Evolutionary conservation across 1,140 invertebrate species (phyloP).

Genomic region (Euglossa dilemma): DNA sequence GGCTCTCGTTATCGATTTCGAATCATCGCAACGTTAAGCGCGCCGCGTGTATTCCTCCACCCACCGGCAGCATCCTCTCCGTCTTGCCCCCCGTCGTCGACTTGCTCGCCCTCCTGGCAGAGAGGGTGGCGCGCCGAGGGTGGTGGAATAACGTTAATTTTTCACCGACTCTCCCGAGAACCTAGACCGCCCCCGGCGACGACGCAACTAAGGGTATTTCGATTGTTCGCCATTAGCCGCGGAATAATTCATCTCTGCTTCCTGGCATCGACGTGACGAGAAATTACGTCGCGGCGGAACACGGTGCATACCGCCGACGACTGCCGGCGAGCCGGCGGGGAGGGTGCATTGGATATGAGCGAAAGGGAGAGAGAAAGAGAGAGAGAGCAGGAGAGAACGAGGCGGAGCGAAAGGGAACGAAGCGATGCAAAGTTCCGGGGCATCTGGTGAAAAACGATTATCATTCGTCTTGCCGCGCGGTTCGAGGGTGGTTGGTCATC

Average conservation of each 20-base stretch:
- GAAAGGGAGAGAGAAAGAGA: not conserved
- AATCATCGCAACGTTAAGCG: conserved; percentile 72
- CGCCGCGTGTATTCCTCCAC: conserved; percentile 25
- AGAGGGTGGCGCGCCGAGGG: not conserved
- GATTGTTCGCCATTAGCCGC: conserved; percentile 67
- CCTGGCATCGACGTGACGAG: conserved; percentile 65
- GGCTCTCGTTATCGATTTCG: conserved; percentile 73
- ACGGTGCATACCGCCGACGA: conserved; percentile 3
- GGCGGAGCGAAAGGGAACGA: not conserved
- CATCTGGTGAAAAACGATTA: conserved; percentile 36
- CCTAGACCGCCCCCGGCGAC: conserved; percentile 13
- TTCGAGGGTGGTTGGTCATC: conserved; percentile 33
- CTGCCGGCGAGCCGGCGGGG: not conserved
- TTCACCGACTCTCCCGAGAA: conserved; percentile 58
- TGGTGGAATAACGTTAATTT: conserved; percentile 73
- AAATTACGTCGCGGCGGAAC: conserved; percentile 55
- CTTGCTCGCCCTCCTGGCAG: not conserved
- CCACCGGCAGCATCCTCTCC: not conserved
- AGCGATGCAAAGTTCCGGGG: conserved; percentile 25
- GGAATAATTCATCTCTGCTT: conserved; percentile 71
- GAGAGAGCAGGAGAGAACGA: too few species aligned
- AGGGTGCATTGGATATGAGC: conserved; percentile 11
- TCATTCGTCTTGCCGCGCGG: conserved; percentile 36
- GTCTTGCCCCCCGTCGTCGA: not conserved
- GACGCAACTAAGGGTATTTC: conserved; percentile 67